Base-by-base conservation (phyloP, 2,888 invertebrate species). In the Therioaphis trifolii region DNA sequence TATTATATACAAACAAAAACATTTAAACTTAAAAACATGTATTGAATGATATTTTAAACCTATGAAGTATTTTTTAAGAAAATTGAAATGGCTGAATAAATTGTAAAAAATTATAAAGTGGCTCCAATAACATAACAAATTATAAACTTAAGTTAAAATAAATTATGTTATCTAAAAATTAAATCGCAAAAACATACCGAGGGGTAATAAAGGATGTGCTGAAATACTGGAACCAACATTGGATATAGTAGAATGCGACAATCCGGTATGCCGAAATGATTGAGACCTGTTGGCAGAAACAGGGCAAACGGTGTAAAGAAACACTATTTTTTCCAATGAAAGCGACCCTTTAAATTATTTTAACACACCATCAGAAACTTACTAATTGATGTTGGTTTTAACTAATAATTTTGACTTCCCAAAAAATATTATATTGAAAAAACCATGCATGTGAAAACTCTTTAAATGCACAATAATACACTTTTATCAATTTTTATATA, bases 171-270 rank as follows among this genome's bases (percentile, higher is more conserved):
- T 69, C 15, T 74, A 84, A 66, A 80, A 84, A 75, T 76, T 84
- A 27, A 76, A 77, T 84, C 27, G 43, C 84, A 69, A 85, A 84
- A 84, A 58, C 77, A 77, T 82, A 82, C 87, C 95, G 91, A 96
- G 94, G 91, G 96, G 96, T 92, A 96, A 94, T 92, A 96, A 93
- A 91, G 95, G 95, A 91, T 95, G 95, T 91, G 95, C 95, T 91
- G 95, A 95, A 92, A 95, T 93, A 93, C 94, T 95, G 92, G 93
- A 92, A 92, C 93, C 94, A 91, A 92, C 90, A 91, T 92, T 92
- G 90, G 90, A 91, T 88, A 91, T 92, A 90, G 92, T 92, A 89
- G 92, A 91, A 90, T 92, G 91, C 90, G 92, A 93, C 90, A 93
- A 93, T 90, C 92, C 92, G 90, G 92, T 91, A 90, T 95, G 94